Conservation (phyloP, 2,797 vertebrate species). For the Hirundo rustica region DNA sequence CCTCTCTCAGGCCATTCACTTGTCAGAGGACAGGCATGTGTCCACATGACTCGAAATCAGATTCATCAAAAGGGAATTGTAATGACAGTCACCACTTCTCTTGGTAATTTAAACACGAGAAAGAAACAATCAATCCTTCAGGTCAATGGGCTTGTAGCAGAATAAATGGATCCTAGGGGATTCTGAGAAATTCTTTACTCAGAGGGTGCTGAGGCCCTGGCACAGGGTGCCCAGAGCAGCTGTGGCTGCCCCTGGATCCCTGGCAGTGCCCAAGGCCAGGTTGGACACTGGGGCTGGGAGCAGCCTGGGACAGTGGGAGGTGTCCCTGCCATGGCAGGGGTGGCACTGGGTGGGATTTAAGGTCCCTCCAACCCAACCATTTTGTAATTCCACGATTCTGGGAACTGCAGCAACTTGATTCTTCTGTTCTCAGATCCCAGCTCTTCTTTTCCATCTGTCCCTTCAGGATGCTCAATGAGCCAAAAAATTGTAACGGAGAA, state of each 20-base stretch:
- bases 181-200: neutral
- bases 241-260: neutral
- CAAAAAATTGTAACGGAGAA: neutral
- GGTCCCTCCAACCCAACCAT: no score
- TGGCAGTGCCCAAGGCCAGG: neutral
- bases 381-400: neutral
- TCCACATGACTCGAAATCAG: neutral
- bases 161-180: neutral
- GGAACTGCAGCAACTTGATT: neutral
- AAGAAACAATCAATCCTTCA: neutral
- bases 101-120: neutral
- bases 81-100: neutral
- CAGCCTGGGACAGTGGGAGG: neutral
- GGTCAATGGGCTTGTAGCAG: neutral
- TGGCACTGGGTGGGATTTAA: fast-evolving
- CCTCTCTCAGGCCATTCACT: neutral
- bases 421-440: neutral
- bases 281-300: neutral
- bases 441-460: neutral
- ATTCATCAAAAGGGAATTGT: neutral
- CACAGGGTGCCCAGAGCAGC: neutral
- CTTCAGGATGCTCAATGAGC: neutral
- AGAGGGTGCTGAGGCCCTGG: neutral
- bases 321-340: neutral
- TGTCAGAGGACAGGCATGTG: neutral